phyloP scores from a whole-genome alignment of 2,797 vertebrate species.

The Lagocephalus sceleratus region DNA sequence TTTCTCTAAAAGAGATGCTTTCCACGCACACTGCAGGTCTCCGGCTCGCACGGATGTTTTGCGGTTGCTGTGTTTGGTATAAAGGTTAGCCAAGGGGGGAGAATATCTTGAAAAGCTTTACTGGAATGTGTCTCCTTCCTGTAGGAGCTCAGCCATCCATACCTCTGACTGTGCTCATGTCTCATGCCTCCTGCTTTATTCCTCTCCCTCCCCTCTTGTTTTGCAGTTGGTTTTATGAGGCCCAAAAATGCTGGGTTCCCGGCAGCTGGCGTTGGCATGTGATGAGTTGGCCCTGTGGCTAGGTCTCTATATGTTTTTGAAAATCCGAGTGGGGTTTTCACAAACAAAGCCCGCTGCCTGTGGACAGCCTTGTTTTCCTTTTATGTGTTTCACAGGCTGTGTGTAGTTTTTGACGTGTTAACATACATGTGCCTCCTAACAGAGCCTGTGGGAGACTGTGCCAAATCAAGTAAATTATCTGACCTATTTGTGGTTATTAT shows the following conservation, averaged over 20 bases:
- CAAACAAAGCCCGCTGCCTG: conserved; percentile 15
- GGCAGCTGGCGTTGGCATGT: conserved; percentile 59
- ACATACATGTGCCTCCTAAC: conserved; percentile 1
- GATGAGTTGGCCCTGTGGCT: conserved; percentile 50
- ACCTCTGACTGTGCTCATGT: conserved; percentile 60
- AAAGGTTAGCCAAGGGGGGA: conserved; percentile 38
- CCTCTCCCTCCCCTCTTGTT: conserved; percentile 52
- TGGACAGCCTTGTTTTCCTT: conserved; percentile 11
- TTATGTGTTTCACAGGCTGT: conserved; percentile 5
- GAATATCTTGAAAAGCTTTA: conserved; percentile 45
- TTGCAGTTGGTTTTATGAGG: conserved; percentile 73
- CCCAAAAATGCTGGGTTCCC: conserved; percentile 54
- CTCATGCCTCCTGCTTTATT: conserved; percentile 41
- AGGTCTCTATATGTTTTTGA: conserved; percentile 22
- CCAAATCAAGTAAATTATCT: conserved; percentile 4
- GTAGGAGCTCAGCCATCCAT: conserved; percentile 46
- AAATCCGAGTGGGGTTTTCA: conserved; percentile 9
- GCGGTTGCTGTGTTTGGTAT: conserved; percentile 40
- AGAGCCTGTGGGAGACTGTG: background rate
- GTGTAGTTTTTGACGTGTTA: conserved; percentile 11
- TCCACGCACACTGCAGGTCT: conserved; percentile 25
- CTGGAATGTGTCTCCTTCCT: conserved; percentile 62
- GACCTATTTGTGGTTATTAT: background rate
- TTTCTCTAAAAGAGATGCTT: conserved; percentile 22
- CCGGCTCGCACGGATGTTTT: conserved; percentile 27